Percentiles rank a stretch among this genome's conserved stretches.
phyloP scores from a whole-genome alignment of 2,113 vertebrate species.

The Albula goreensis region DNA sequence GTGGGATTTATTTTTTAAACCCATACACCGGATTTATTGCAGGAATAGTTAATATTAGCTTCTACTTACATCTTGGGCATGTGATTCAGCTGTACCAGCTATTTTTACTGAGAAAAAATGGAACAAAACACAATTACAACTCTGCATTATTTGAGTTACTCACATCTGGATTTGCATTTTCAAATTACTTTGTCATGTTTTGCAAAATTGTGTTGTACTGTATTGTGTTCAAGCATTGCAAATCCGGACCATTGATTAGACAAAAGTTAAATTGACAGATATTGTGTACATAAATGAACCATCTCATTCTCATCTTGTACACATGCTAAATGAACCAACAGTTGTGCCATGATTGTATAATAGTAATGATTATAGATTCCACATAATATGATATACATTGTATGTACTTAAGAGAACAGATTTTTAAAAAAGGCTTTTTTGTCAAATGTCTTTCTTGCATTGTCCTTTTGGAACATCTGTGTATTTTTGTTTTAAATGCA shows the following conservation, averaged over 20 bases:
- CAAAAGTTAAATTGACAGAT: neutral
- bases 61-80: neutral
- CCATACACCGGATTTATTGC: neutral
- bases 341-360: conserved; percentile 7
- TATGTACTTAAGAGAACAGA: neutral
- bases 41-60: neutral
- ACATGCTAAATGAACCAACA: conserved; percentile 14
- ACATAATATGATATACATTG: neutral
- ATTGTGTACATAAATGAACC: conserved; percentile 1
- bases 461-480: conserved; percentile 37
- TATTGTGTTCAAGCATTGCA: conserved; percentile 21
- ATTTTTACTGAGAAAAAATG: neutral
- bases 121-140: neutral
- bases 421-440: neutral
- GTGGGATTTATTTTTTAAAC: conserved; percentile 2
- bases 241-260: neutral
- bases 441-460: conserved; percentile 8
- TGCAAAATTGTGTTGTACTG: conserved; percentile 7
- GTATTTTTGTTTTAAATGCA: conserved; percentile 19
- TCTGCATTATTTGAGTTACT: neutral
- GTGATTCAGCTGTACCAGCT: no score
- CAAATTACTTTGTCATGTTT: conserved; percentile 14
- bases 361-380: neutral
- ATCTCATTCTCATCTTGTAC: conserved; percentile 1
- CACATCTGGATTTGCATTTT: conserved; percentile 30